Evolutionary conservation across 2,113 vertebrate species (phyloP).

Genomic region (Natator depressus): DNA sequence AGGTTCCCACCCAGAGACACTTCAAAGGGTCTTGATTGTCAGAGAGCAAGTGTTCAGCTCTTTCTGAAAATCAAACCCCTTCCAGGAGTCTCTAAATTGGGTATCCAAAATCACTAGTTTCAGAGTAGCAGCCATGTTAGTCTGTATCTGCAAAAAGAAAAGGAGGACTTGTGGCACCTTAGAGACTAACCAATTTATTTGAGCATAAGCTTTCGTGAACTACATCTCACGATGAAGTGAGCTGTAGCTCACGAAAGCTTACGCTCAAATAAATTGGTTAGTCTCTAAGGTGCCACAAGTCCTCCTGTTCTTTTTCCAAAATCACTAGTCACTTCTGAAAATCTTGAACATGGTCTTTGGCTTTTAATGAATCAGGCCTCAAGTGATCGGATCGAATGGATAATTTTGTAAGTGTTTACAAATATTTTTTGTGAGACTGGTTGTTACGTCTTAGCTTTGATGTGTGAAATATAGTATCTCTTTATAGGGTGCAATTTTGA

Average conservation of each 20-base stretch:
- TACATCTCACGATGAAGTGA: no score
- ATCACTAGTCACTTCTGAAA: background rate
- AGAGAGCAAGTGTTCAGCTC: background rate
- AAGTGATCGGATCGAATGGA: background rate
- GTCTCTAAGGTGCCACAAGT: no score
- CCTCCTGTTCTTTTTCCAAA: no score
- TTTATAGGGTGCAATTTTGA: slow-evolving; percentile 86
- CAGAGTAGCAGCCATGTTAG: no score
- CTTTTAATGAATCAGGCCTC: slow-evolving; percentile 75
- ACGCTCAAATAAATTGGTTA: no score
- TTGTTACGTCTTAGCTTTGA: slow-evolving; percentile 69
- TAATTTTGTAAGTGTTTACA: background rate
- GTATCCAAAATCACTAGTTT: background rate
- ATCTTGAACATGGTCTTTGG: slow-evolving; percentile 18
- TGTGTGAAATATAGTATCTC: slow-evolving; percentile 82
- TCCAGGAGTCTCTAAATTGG: background rate
- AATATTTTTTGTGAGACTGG: background rate
- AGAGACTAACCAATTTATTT: no score
- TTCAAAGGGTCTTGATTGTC: background rate
- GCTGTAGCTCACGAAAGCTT: no score
- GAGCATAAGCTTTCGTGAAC: no score
- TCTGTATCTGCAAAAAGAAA: no score
- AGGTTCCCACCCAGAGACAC: background rate
- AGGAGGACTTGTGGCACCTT: no score
- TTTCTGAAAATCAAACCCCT: background rate